Base-by-base conservation (phyloP, 1,140 invertebrate genomes). In the Bombyx mandarina region DNA sequence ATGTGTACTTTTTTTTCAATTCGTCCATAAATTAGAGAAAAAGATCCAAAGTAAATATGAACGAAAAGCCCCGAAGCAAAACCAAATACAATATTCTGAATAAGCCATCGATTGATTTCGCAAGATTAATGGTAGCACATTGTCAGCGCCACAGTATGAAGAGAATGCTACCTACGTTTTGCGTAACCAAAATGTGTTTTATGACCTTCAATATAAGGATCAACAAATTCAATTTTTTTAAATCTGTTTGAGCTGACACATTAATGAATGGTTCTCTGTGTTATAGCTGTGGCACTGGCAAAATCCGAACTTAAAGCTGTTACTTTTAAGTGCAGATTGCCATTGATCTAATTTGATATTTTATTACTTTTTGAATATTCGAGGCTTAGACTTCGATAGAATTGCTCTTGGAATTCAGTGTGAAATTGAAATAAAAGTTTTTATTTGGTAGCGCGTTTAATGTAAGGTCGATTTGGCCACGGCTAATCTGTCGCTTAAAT, bases 61-160 rank as follows among this genome's bases (percentile, higher is more conserved):
- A 73, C 71, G 65, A 79, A 66, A 83, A 82, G 75, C 69, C 71
- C 73, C 75, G 75, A 73, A 73, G 81, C 71, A 72, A 81, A 83
- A 79, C 82, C 79, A 75, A 85, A 87, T 80, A 87, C 82, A 79
- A 84, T 84, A 87, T 85, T 87, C 76, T 79, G 82, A 87, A 87
- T 85, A 85, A 87, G 82, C 82, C 81, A 85, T 85, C 82, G 84
- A 85, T 87, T 85, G 82, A 87, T 84, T 85, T 87, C 74, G 67
- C 69, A 87, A 87, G 84, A 87, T 87, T 85, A 85, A 87, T 87
- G 83, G 75, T 78, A 65, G 64, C 67, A 85, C 73, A 87, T 87
- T 87, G 84, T 87, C 84, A 87, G 81, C 74, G 72, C 65, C 82
- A 87, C 71, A 73, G 75, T 83, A 80, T 85, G 80, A 82, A 78